phyloP scores from a whole-genome alignment of 2,888 invertebrate genomes.

The Drosophila planitibia region DNA sequence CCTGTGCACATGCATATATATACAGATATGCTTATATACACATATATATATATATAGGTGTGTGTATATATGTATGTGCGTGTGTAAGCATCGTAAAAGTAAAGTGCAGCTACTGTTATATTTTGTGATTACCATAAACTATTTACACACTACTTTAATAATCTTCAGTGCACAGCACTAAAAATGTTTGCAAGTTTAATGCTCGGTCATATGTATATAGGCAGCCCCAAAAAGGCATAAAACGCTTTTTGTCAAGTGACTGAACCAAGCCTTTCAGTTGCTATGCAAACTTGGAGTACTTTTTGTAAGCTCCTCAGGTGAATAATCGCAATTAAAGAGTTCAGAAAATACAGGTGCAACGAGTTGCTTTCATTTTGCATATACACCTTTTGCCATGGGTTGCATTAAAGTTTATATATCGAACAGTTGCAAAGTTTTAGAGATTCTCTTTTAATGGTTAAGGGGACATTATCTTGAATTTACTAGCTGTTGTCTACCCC shows the following conservation, averaged over 20 bases:
- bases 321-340: conserved; percentile 76
- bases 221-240: conserved; percentile 42
- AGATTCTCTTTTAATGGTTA: conserved; percentile 18
- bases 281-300: conserved; percentile 48
- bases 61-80: conserved; percentile 8
- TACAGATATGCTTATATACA: neutral
- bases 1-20: neutral
- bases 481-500: neutral
- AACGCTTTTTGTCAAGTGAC: conserved; percentile 66
- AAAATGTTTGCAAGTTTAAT: conserved; percentile 49
- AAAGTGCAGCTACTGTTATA: conserved; percentile 46
- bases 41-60: neutral
- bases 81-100: conserved; percentile 53
- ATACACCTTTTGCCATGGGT: neutral
- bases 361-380: conserved; percentile 4
- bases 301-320: conserved; percentile 58
- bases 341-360: conserved; percentile 36
- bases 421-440: conserved; percentile 26
- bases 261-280: conserved; percentile 32
- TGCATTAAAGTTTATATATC: neutral
- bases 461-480: conserved; percentile 24
- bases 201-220: neutral
- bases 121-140: conserved; percentile 77
- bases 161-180: conserved; percentile 48
- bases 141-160: conserved; percentile 73